Evolutionary conservation across 2,113 vertebrate genomes (phyloP).

Genomic region (Cisticola juncidis): DNA sequence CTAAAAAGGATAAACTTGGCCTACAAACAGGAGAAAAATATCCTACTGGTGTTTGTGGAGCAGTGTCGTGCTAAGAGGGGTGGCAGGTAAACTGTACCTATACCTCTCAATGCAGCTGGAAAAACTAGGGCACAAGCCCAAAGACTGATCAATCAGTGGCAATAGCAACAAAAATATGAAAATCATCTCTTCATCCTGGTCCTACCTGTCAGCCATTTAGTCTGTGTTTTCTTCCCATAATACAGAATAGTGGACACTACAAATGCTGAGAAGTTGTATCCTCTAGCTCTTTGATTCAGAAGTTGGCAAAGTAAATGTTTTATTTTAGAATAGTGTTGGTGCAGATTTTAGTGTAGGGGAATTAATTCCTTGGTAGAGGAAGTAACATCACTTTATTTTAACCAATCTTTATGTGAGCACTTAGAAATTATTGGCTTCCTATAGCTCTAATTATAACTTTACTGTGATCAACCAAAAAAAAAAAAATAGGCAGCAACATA

Average conservation of each 20-base stretch:
- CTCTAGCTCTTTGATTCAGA: background rate
- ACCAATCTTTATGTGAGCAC: background rate
- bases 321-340: background rate
- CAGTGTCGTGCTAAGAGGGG: background rate
- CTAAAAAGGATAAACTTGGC: background rate
- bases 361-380: background rate
- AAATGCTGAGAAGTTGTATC: background rate
- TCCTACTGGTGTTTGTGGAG: background rate
- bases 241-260: background rate
- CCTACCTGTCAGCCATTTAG: background rate
- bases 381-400: background rate
- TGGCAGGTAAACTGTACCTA: background rate
- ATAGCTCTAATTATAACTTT: background rate
- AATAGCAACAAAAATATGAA: background rate
- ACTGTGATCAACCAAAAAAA: background rate
- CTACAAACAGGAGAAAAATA: background rate
- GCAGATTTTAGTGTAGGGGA: background rate
- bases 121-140: background rate
- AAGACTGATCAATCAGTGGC: background rate
- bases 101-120: background rate
- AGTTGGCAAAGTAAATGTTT: background rate
- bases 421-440: constrained; percentile 4
- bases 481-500: background rate
- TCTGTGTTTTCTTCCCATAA: background rate
- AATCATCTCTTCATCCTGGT: background rate